Evolutionary conservation across 2,113 vertebrate genomes (phyloP).

Genomic region (Condylura cristata): DNA sequence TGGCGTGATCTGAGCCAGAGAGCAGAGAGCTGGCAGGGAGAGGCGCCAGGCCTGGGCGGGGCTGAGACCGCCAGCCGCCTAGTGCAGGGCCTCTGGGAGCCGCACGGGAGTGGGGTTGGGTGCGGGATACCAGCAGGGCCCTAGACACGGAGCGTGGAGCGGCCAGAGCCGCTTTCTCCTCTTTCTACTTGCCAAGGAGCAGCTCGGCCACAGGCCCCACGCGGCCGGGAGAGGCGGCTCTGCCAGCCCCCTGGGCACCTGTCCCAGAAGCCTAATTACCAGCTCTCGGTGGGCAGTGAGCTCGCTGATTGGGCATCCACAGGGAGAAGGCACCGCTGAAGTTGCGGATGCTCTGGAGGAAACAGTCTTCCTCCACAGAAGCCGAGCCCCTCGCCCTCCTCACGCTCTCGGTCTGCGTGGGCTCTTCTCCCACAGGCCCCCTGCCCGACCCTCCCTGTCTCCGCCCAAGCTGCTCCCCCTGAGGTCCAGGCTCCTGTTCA

Average conservation of each 20-base stretch:
- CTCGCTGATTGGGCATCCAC: not conserved
- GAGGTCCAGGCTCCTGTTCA: not conserved
- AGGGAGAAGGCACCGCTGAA: not conserved
- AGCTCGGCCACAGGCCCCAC: not conserved
- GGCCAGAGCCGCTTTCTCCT: not conserved
- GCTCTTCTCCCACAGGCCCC: no score
- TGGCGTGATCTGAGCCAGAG: not conserved
- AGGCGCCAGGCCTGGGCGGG: not conserved
- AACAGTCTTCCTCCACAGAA: not conserved
- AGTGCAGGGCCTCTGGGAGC: not conserved
- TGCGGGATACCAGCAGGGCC: not conserved
- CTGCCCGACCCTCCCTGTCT: not conserved
- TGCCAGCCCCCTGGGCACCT: conserved; percentile 68
- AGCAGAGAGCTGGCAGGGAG: not conserved
- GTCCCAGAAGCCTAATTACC: conserved; percentile 71
- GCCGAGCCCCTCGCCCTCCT: not conserved
- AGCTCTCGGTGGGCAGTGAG: not conserved
- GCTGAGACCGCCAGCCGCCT: not conserved
- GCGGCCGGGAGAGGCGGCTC: not conserved
- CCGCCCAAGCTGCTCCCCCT: rapidly evolving
- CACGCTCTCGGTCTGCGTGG: rapidly evolving
- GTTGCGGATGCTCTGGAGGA: not conserved
- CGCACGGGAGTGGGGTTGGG: not conserved
- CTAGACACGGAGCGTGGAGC: not conserved
- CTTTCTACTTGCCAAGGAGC: conserved; percentile 64